Evolutionary conservation across 2,113 vertebrate genomes (phyloP), one percentile per base, ranked within the genome.

Genomic region (Cyrtonyx montezumae): DNA sequence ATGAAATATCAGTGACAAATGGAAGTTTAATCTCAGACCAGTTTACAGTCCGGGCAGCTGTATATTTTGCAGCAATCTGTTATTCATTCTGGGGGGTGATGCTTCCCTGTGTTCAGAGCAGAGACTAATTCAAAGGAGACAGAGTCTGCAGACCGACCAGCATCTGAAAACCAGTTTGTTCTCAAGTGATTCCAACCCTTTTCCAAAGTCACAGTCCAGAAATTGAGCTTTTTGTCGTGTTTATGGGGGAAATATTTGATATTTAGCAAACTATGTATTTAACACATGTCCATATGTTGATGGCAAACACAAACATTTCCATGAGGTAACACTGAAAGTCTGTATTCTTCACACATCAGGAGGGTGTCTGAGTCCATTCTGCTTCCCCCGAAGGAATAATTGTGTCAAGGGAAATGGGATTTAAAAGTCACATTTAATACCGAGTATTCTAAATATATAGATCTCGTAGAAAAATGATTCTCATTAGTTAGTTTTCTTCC

Each of bases 271-370:
- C 26, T 55, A 16, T 2, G 8, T 62, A 26, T 92, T 87, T 93
- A 91, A 55, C n/a, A 65, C 26, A 19, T 76, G 23, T 85, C 88
- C 62, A 37, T 87, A 91, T 87, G 55, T 87, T 91, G 91, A 91
- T 90, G 90, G n/a, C 43, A 93, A 87, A 92, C 67, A 84, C 61
- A 94, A 92, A 91, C 63, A 66, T 87, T 92, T 94, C 36, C 45
- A 21, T 62, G 45, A 77, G 87, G 59, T 79, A 85, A 73, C 84
- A 74, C n/a, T 70, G 75, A 79, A 87, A 89, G 87, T 94, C 81
- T 91, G 82, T 62, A 16, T 84, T 76, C 68, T 77, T 94, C 91
- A 91, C 75, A 74, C 59, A 53, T 82, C 79, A 53, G n/a, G 56
- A 88, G 51, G 40, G 56, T 76, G 48, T 94, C 70, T 76, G 58